Evolutionary conservation across 2,888 invertebrate species (phyloP).

Genomic region (Hesperia comma): DNA sequence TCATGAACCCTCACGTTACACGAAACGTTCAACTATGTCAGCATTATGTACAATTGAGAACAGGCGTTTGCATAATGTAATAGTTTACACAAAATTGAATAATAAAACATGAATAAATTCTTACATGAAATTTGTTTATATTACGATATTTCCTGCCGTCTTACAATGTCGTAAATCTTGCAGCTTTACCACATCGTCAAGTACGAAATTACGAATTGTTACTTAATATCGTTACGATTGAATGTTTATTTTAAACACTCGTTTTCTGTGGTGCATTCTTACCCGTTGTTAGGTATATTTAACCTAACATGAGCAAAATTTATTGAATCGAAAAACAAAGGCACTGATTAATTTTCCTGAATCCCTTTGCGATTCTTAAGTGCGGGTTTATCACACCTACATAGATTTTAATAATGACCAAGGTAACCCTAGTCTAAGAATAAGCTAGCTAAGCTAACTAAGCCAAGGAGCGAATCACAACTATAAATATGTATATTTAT

Average conservation of each 20-base stretch:
- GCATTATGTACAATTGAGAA: not conserved
- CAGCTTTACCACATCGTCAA: too few species aligned
- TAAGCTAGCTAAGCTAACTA: not conserved
- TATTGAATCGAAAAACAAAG: slow-evolving; percentile 5
- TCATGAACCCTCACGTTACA: slow-evolving; percentile 11
- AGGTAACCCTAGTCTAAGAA: slow-evolving; percentile 1
- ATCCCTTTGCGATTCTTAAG: slow-evolving; percentile 7
- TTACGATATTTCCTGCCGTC: too few species aligned
- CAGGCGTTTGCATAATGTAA: not conserved
- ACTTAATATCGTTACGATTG: too few species aligned
- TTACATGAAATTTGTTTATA: too few species aligned
- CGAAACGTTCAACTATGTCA: slow-evolving; percentile 6
- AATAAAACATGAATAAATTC: too few species aligned
- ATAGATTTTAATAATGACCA: slow-evolving; percentile 7
- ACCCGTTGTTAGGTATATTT: too few species aligned
- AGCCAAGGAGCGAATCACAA: slow-evolving; percentile 7
- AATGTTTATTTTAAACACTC: too few species aligned
- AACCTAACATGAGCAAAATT: too few species aligned
- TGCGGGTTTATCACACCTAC: not conserved
- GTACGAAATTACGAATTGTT: too few species aligned
- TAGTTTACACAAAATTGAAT: slow-evolving; percentile 16
- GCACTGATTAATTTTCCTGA: slow-evolving; percentile 11
- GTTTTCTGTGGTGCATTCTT: too few species aligned
- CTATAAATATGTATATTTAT: slow-evolving; percentile 30
- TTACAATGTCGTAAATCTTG: too few species aligned